Conservation (phyloP, 1,140 invertebrate species). For the Tyrophagus putrescentiae region DNA sequence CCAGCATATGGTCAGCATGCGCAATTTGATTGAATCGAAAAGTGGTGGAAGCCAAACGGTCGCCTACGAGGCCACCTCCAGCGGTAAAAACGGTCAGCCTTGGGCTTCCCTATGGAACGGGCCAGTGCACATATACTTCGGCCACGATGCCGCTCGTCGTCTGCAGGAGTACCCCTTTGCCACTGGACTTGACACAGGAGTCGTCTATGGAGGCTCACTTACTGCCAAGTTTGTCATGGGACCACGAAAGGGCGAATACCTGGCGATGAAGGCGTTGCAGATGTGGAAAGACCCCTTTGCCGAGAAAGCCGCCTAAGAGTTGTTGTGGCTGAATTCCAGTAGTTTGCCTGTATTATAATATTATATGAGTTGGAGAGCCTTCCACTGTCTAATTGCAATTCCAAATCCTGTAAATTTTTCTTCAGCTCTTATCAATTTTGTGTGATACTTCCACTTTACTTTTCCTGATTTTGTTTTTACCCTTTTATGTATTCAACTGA, state of each 20-base stretch:
- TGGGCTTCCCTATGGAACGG: constrained; percentile 35
- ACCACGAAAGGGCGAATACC: constrained; percentile 8
- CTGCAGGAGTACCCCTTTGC: constrained; percentile 31
- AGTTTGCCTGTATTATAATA: too few species aligned
- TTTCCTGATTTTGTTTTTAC: neutral
- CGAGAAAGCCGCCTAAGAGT: neutral
- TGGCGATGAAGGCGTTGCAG: constrained; percentile 17
- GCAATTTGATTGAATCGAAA: constrained; percentile 29
- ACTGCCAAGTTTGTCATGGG: constrained; percentile 23
- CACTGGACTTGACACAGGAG: constrained; percentile 35
- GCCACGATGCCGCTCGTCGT: constrained; percentile 33
- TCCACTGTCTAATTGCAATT: too few species aligned
- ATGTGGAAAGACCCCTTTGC: constrained; percentile 3
- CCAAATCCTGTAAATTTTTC: too few species aligned
- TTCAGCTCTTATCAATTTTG: too few species aligned
- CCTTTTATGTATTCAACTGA: neutral
- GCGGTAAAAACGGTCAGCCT: constrained; percentile 27
- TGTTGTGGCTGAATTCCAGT: neutral
- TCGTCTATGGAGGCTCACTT: constrained; percentile 22
- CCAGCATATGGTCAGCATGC: constrained; percentile 32
- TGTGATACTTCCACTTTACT: neutral
- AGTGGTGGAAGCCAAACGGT: constrained; percentile 22
- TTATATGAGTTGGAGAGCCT: too few species aligned
- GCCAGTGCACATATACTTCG: constrained; percentile 36
- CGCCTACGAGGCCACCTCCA: constrained; percentile 24